These are phyloP conservation scores for Phenganax subtilis DNA, from an alignment of 92 coral and sea anemone species.

Conservation along the genomic window DNA sequence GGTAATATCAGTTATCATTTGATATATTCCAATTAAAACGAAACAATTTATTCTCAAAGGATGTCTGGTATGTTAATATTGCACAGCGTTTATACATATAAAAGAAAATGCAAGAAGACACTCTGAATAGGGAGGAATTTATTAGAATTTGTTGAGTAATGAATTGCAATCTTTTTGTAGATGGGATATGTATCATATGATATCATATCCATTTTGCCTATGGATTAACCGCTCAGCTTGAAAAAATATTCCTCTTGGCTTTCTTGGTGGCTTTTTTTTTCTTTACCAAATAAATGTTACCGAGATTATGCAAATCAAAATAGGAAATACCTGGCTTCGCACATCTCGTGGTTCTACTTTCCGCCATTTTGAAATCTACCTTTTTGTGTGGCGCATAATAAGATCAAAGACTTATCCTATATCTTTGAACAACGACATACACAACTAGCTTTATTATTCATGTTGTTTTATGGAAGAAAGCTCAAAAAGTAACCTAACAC, in stretches of 20 bases:
- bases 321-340: constrained; percentile 13
- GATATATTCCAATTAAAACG: not conserved
- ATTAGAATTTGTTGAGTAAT: not conserved
- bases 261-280: constrained; percentile 12
- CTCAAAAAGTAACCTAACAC: too few species aligned
- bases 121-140: too few species aligned
- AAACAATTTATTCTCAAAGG: not conserved
- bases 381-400: not conserved
- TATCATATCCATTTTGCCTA: not conserved
- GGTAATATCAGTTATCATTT: constrained; percentile 7
- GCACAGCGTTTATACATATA: too few species aligned
- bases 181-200: constrained; percentile 42
- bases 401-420: too few species aligned
- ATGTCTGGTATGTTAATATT: not conserved
- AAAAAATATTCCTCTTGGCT: constrained; percentile 15
- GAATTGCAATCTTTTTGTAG: constrained; percentile 26
- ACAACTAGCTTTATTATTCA: too few species aligned
- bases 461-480: too few species aligned
- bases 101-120: too few species aligned
- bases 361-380: constrained; percentile 11
- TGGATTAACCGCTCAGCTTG: constrained; percentile 6
- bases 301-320: constrained; percentile 13
- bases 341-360: not conserved
- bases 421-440: too few species aligned
- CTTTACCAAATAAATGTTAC: constrained; percentile 11